Conservation (phyloP, 2,888 invertebrate genomes). For the Meteorus colon region DNA sequence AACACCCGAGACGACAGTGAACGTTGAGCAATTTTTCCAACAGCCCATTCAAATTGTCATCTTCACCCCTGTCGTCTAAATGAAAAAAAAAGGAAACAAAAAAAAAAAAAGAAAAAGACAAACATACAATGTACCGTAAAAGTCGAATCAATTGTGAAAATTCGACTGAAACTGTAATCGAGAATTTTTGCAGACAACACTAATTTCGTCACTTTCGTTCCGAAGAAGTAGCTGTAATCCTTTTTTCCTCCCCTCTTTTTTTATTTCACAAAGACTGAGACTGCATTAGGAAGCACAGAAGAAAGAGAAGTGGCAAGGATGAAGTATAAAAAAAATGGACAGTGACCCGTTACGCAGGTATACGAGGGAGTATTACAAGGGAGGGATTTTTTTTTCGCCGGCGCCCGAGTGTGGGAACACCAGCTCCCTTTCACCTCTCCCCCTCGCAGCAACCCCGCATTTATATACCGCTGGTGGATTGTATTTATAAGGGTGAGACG, state of each 20-base stretch:
- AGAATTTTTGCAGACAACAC: conserved; percentile 17
- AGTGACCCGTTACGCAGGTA: conserved; percentile 47
- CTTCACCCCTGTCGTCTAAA: neutral
- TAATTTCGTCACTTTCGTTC: neutral
- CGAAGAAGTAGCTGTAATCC: conserved; percentile 14
- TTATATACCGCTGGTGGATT: conserved; percentile 11
- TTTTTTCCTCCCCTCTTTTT: neutral
- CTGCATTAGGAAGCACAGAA: neutral
- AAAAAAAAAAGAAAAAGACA: conserved; percentile 1
- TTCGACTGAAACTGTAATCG: neutral
- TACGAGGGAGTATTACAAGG: conserved; percentile 41
- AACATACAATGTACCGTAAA: neutral
- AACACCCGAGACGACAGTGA: neutral
- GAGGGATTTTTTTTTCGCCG: conserved; percentile 38
- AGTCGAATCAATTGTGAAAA: neutral
- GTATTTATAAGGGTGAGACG: conserved; percentile 37
- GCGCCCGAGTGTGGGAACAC: conserved; percentile 46
- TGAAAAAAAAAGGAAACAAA: neutral
- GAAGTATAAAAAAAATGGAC: conserved; percentile 39
- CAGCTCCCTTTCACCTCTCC: conserved; percentile 36
- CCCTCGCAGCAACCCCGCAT: conserved; percentile 15
- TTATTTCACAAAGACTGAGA: neutral
- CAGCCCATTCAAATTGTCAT: neutral
- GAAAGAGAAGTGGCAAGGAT: conserved; percentile 10
- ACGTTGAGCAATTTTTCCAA: conserved; percentile 27